Evolutionary conservation across 2,113 vertebrate species (phyloP).

Genomic region (Struthio camelus): DNA sequence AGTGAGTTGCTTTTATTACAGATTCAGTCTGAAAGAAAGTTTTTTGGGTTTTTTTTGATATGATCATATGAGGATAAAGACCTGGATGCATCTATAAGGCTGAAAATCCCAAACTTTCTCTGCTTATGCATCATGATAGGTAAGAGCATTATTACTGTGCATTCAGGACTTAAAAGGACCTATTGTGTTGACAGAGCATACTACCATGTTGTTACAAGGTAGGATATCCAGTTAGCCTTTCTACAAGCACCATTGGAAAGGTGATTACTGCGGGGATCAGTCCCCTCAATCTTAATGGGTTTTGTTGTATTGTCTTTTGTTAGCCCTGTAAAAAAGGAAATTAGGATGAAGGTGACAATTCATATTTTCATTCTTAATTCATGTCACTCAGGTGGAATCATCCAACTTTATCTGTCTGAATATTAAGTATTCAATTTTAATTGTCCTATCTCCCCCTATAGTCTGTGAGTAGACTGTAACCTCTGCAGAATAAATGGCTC

Average conservation of each 20-base stretch:
- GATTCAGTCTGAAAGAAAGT: background rate
- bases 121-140: background rate
- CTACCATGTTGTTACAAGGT: too few relatives aligned
- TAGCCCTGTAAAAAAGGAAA: background rate
- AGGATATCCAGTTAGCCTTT: too few relatives aligned
- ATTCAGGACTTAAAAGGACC: background rate
- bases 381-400: background rate
- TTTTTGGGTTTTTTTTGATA: too few relatives aligned
- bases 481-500: too few relatives aligned
- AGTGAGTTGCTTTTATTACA: background rate
- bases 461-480: too few relatives aligned
- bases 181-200: background rate
- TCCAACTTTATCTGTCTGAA: too few relatives aligned
- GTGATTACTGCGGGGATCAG: background rate
- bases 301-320: background rate
- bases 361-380: background rate
- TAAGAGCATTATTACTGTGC: background rate
- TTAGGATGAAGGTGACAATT: background rate
- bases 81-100: background rate
- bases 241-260: background rate
- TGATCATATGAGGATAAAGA: background rate
- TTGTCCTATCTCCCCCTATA: too few relatives aligned
- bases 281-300: background rate
- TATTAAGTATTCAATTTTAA: too few relatives aligned
- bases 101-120: background rate